Evolutionary conservation across 2,888 invertebrate genomes (phyloP), one percentile per base, ranked within the genome.

Genomic region (Galeruca laticollis): DNA sequence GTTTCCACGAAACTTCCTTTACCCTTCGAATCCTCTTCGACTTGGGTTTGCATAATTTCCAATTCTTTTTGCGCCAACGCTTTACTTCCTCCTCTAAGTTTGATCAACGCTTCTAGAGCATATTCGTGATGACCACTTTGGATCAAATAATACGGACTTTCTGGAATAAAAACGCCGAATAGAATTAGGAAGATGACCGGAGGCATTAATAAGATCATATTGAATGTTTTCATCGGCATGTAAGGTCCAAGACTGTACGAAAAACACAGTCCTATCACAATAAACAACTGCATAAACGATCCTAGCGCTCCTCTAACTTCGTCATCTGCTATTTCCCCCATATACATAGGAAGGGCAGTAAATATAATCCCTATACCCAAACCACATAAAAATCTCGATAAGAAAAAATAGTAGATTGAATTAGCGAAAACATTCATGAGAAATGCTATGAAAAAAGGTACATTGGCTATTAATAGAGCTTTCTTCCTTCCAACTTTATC

Each of bases 241-340:
- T 86, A 93, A 0, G 92, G 96, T 0, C 94, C 97, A 77, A 92
- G 87, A 0, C 84, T 84, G 83, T 93, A 95, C 0, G 92, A 87
- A 68, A 92, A 89, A 6, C 94, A 82, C 80, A 92, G 89, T 5
- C 95, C 95, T 1, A 90, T 65, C 0, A 86, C 87, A 35, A 94
- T 90, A 85, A 93, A 94, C 31, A 92, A 86, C 79, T 94, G 94
- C 77, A 96, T 90, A 70, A 94, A 91, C 0, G 96, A 93, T 1
- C 96, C 96, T 0, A 96, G 86, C 0, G 93, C 90, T 0, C 96
- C 96, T 73, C 97, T 88, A 3, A 91, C 89, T 49, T 93, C 91
- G 70, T 92, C 91, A 87, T 93, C 86, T 1, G 95, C 90, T 49
- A 95, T 93, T 85, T 96, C 96, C 52, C 94, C 94, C 73, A 95